Percentiles rank a stretch among this genome's conserved stretches.
Evolutionary conservation across 2,888 invertebrate species (phyloP).

Genomic region (Papilio protenor): DNA sequence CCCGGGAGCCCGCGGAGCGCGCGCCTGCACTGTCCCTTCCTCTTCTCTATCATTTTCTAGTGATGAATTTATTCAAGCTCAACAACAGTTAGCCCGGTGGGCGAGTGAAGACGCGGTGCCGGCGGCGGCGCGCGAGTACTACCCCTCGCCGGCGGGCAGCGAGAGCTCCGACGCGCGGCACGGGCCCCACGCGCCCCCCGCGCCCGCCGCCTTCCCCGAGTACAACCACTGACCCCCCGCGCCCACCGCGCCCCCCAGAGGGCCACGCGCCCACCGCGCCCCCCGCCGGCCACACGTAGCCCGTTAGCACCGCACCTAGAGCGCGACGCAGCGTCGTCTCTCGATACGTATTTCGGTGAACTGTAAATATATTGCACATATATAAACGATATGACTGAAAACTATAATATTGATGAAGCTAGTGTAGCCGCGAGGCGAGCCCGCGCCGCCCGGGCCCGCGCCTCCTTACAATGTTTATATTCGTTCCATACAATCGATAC

Average conservation of each 20-base stretch:
- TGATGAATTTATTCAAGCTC: conserved; percentile 99
- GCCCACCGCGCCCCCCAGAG: not conserved
- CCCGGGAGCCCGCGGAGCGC: conserved; percentile 55
- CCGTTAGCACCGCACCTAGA: conserved; percentile 59
- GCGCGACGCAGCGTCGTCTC: conserved; percentile 58
- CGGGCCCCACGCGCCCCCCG: conserved; percentile 50
- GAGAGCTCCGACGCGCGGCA: conserved; percentile 70
- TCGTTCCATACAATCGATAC: conserved; percentile 75
- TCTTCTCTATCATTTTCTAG: conserved; percentile 94
- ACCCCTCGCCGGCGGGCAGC: conserved; percentile 59
- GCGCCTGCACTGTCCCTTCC: conserved; percentile 86
- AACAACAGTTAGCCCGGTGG: conserved; percentile 97
- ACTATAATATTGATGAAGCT: conserved; percentile 70
- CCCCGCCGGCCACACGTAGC: conserved; percentile 75
- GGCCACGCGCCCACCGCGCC: conserved; percentile 54
- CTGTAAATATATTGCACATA: conserved; percentile 80
- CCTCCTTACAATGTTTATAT: conserved; percentile 67
- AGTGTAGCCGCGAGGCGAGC: conserved; percentile 65
- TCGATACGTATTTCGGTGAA: conserved; percentile 58
- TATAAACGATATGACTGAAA: conserved; percentile 78
- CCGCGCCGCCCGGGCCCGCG: conserved; percentile 56
- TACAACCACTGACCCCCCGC: conserved; percentile 62
- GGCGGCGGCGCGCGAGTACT: conserved; percentile 72
- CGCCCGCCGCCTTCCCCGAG: conserved; percentile 73
- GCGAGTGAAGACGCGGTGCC: conserved; percentile 93